Evolutionary conservation across 2,888 invertebrate genomes (phyloP).

Genomic region (Himalopsyche anomala): DNA sequence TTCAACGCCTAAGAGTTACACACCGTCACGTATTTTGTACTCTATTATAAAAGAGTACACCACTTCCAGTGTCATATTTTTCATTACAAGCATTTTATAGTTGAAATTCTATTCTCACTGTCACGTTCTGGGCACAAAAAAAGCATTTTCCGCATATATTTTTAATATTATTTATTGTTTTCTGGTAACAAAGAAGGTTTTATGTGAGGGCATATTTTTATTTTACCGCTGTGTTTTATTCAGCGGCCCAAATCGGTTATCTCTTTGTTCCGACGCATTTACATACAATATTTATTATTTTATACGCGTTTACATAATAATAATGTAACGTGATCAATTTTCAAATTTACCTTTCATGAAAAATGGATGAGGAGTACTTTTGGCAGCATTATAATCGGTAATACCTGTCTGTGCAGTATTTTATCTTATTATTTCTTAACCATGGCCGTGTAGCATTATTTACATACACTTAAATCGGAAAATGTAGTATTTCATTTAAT

Average conservation of each 20-base stretch:
- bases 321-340: constrained; percentile 20
- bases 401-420: too few relatives aligned
- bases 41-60: not conserved
- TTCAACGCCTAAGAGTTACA: too few relatives aligned
- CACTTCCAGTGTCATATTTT: not conserved
- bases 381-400: too few relatives aligned
- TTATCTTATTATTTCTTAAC: too few relatives aligned
- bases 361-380: not conserved
- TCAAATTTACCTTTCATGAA: not conserved
- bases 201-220: constrained; percentile 58
- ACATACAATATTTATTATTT: constrained; percentile 46
- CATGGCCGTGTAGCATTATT: too few relatives aligned
- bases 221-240: constrained; percentile 52
- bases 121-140: constrained; percentile 21
- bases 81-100: constrained; percentile 8
- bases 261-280: constrained; percentile 57
- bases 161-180: constrained; percentile 58
- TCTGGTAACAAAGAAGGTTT: constrained; percentile 55
- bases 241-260: constrained; percentile 46
- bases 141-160: constrained; percentile 52
- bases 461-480: too few relatives aligned
- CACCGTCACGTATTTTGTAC: not conserved
- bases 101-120: constrained; percentile 47
- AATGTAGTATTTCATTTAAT: too few relatives aligned
- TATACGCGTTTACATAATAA: constrained; percentile 26